Conservation (phyloP, 2,113 vertebrate species). For the Ramphastos sulfuratus region DNA sequence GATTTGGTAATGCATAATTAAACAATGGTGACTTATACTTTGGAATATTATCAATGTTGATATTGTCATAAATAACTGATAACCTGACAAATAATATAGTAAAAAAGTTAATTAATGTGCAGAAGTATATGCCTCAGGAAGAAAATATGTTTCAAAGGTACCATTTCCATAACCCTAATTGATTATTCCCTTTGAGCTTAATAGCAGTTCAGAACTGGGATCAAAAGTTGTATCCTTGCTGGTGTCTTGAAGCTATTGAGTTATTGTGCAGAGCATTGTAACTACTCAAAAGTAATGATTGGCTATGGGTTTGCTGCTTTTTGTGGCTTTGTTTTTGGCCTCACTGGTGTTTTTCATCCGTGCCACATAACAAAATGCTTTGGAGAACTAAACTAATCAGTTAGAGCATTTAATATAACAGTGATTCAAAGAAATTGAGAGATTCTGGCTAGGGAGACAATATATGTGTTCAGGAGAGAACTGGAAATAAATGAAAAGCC, state of each 20-base stretch:
- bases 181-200: slow-evolving; percentile 16
- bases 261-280: neutral
- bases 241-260: neutral
- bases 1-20: neutral
- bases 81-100: neutral
- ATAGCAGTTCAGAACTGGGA: neutral
- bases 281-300: neutral
- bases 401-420: neutral
- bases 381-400: neutral
- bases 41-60: neutral
- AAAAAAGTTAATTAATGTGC: neutral
- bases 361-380: neutral
- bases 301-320: neutral
- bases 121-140: neutral
- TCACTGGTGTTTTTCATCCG: neutral
- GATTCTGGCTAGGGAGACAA: neutral
- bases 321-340: neutral
- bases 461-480: neutral
- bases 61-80: neutral
- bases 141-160: neutral
- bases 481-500: neutral
- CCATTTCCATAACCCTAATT: neutral
- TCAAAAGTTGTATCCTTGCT: neutral
- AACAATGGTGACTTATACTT: neutral
- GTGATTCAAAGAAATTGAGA: neutral